A percentile compares a stretch with the other conserved stretches of the same genome.
phyloP scores from a whole-genome alignment of 2,888 invertebrate genomes.

The Lucinisca nassula region DNA sequence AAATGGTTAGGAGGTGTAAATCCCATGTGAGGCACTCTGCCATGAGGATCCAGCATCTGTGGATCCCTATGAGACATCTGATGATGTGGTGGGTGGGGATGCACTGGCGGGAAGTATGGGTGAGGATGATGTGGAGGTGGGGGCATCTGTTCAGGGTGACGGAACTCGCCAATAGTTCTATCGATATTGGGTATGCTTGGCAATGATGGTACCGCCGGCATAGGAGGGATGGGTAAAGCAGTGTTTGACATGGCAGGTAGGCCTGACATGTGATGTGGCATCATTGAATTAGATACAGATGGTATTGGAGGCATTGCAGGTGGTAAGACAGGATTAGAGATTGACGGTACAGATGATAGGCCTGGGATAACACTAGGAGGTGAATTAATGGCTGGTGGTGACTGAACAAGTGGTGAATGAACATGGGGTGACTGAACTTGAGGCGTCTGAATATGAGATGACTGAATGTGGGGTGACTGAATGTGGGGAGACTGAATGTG shows the following conservation, averaged over 20 bases:
- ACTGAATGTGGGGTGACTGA: not conserved
- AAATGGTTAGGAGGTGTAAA: slow-evolving; percentile 70
- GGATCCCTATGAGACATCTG: slow-evolving; percentile 71
- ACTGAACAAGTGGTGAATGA: not conserved
- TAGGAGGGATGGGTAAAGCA: slow-evolving; percentile 43
- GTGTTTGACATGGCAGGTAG: slow-evolving; percentile 52
- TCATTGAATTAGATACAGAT: slow-evolving; percentile 40
- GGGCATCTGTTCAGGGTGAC: slow-evolving; percentile 61
- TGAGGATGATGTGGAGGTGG: slow-evolving; percentile 65
- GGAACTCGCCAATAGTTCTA: slow-evolving; percentile 60
- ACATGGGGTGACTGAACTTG: not conserved
- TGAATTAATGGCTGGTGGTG: slow-evolving; percentile 45
- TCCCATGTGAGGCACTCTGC: slow-evolving; percentile 70
- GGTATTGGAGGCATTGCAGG: slow-evolving; percentile 57
- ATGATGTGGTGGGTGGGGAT: slow-evolving; percentile 70
- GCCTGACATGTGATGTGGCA: slow-evolving; percentile 42
- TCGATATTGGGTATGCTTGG: slow-evolving; percentile 50
- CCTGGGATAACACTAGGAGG: slow-evolving; percentile 16
- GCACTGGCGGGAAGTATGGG: slow-evolving; percentile 65
- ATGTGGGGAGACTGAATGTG: not conserved
- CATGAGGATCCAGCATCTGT: slow-evolving; percentile 72
- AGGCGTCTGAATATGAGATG: slow-evolving; percentile 4
- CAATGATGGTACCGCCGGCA: slow-evolving; percentile 54
- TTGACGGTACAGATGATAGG: not conserved
- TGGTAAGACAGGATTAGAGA: slow-evolving; percentile 6